A percentile compares a stretch with the other conserved stretches of the same genome.
Evolutionary conservation across 2,113 vertebrate genomes (phyloP).

Genomic region (Synodontis membranacea): DNA sequence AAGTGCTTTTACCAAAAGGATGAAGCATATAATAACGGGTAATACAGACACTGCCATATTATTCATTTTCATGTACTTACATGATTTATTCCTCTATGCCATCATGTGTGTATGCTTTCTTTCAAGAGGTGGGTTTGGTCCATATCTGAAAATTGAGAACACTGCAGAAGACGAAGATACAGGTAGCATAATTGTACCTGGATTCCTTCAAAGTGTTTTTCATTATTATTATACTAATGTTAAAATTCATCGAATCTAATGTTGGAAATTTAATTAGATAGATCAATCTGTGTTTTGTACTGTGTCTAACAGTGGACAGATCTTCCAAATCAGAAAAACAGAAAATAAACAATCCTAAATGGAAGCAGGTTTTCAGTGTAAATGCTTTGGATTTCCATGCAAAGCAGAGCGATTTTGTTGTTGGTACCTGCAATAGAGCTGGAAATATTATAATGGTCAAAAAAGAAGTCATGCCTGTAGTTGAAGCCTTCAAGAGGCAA

Average conservation of each 20-base stretch:
- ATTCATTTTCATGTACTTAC: background rate
- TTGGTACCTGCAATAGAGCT: conserved; percentile 21
- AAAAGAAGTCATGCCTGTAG: conserved; percentile 18
- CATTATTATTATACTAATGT: background rate
- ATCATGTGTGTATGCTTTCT: background rate
- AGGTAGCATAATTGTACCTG: conserved; percentile 6
- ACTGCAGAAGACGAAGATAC: background rate
- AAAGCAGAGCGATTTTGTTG: background rate
- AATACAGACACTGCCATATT: background rate
- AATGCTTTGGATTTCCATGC: conserved; percentile 12
- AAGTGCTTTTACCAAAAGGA: conserved; percentile 46
- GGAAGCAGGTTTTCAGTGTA: conserved; percentile 36
- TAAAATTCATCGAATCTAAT: background rate
- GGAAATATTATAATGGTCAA: conserved; percentile 42
- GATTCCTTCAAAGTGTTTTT: background rate
- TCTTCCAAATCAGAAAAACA: background rate
- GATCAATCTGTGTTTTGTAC: background rate
- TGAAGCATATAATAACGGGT: conserved; percentile 19
- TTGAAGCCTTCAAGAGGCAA: conserved; percentile 24
- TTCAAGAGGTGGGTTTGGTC: conserved; percentile 35
- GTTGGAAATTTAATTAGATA: background rate
- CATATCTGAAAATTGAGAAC: conserved; percentile 36
- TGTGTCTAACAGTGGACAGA: background rate
- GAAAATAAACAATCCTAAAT: background rate
- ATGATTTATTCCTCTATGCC: background rate